Evolutionary conservation across 2,113 vertebrate genomes (phyloP), one percentile per base, ranked within the genome.

Genomic region (Ornithorhynchus anatinus): DNA sequence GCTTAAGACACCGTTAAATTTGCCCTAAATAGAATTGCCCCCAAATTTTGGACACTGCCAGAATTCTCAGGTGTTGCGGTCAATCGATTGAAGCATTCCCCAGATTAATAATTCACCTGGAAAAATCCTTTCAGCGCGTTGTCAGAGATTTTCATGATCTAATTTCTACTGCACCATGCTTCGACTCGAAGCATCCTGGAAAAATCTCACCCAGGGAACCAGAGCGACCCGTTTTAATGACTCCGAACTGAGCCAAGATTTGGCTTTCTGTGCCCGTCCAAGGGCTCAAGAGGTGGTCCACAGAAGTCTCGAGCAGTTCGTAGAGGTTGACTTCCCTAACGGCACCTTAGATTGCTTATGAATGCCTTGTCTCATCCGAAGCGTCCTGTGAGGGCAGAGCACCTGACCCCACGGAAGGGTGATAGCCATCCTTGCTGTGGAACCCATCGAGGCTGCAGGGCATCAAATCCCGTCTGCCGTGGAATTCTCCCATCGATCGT

Each of bases 381-480:
- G 76, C 65, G 38, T 74, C 82, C 90, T 79, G 78, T 33, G 29
- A 25, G 70, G 74, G 43, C 65, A 63, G 79, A 71, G 40, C 57
- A 32, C 39, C n/a, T 50, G 76, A 88, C 52, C n/a, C 79, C 65
- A 83, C 64, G 69, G 59, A 85, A 84, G 57, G 40, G 69, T 87
- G 81, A 65, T 86, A 85, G 77, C 72, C 86, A 89, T 52, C 73
- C 87, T 88, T 85, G 64, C 38, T 69, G 68, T 84, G 82, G 84
- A 89, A 88, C 84, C 88, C 87, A 87, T 86, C 79, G 84, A 83
- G 86, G 78, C 88, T 92, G 84, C 83, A 87, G 84, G 79, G 82
- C n/a, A 86, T 92, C 86, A 86, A 80, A 88, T 86, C 84, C 60
- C 72, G 88, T 87, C 90, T 84, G 86, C 76, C 83, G 84, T 82